These are phyloP conservation scores for Lucinisca nassula DNA, from an alignment of 2,888 invertebrate species.

Conservation along the genomic window DNA sequence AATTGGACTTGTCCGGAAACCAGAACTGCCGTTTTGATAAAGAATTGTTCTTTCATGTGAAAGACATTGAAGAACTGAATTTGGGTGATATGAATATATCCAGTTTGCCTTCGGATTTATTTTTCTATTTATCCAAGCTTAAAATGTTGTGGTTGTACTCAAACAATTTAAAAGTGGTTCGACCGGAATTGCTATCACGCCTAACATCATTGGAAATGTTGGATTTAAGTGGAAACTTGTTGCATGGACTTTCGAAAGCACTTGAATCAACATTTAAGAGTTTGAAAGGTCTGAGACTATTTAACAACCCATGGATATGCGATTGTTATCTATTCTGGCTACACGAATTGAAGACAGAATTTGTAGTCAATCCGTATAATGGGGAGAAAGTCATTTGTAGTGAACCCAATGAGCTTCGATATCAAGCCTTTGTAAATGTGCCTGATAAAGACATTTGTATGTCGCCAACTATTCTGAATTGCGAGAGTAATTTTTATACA, in stretches of 20 bases:
- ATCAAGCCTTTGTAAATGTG: conserved; percentile 55
- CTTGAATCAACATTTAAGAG: conserved; percentile 53
- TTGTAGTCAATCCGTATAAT: conserved; percentile 39
- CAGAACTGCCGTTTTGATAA: conserved; percentile 57
- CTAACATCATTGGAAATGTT: conserved; percentile 53
- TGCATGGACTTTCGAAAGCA: conserved; percentile 62
- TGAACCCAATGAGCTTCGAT: conserved; percentile 64
- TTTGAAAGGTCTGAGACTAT: conserved; percentile 58
- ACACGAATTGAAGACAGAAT: conserved; percentile 52
- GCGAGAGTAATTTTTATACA: conserved; percentile 49
- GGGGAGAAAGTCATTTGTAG: conserved; percentile 63
- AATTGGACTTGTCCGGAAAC: conserved; percentile 68
- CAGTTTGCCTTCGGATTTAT: conserved; percentile 45
- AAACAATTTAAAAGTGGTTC: conserved; percentile 56
- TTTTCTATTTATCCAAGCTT: conserved; percentile 53
- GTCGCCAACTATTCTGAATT: conserved; percentile 68
- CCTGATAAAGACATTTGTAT: conserved; percentile 68
- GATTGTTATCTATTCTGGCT: conserved; percentile 74
- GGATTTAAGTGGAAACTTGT: conserved; percentile 70
- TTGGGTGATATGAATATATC: conserved; percentile 58
- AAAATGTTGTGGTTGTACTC: conserved; percentile 64
- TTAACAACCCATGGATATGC: conserved; percentile 74
- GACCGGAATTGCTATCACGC: conserved; percentile 52
- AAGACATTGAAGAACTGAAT: conserved; percentile 59
- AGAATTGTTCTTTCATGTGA: conserved; percentile 46